Evolutionary conservation across 2,113 vertebrate genomes (phyloP).

Genomic region (Phalacrocorax carbo): DNA sequence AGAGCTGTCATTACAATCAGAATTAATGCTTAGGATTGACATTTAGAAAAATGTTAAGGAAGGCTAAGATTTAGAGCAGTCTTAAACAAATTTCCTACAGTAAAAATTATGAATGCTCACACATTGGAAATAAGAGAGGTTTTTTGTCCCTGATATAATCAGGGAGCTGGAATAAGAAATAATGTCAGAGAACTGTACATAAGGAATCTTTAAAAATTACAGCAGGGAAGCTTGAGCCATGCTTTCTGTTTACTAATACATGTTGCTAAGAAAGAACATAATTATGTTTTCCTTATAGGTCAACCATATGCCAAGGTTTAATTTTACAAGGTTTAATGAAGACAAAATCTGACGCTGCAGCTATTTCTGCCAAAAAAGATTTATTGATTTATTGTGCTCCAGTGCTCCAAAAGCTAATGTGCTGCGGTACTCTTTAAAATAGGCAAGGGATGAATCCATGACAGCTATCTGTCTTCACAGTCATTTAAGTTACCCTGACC

Average conservation of each 20-base stretch:
- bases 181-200: background rate
- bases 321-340: slow-evolving; percentile 6
- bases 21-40: background rate
- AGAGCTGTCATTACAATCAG: background rate
- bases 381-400: background rate
- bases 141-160: background rate
- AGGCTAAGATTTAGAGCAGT: background rate
- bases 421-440: background rate
- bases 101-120: background rate
- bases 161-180: background rate
- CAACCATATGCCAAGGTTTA: background rate
- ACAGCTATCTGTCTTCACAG: background rate
- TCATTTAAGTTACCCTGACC: background rate
- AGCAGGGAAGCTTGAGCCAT: background rate
- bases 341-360: slow-evolving; percentile 2
- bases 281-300: background rate
- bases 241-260: background rate
- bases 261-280: background rate
- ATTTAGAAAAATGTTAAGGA: background rate
- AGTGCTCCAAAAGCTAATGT: background rate
- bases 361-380: background rate
- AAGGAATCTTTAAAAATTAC: background rate
- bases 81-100: background rate
- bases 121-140: background rate
- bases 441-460: background rate